Base-by-base conservation (phyloP, 2,113 vertebrate species). In the Oenanthe oenanthe region DNA sequence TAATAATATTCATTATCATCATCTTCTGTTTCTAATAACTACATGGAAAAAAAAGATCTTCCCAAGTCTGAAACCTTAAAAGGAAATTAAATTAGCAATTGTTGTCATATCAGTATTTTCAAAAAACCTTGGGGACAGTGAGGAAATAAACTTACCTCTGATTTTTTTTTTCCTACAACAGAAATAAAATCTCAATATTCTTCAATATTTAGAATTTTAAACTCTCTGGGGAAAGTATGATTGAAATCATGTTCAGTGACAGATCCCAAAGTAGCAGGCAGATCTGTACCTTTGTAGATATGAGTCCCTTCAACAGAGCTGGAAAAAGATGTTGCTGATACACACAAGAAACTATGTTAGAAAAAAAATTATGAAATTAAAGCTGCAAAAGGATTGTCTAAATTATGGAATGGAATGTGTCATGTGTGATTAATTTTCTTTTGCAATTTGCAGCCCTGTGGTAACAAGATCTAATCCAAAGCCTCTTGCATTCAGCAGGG, bases 111-210 rank as follows among this genome's bases (percentile, higher is more conserved):
- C 43, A 42, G 12, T 21, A 71, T 54, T 57, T 61, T 76, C 42
- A 81, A 62, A 67, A 93, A 70, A 19, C 3, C 38, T 58, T 1
- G 1, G 3, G 4, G 5, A 7, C 4, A 4, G 8, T 7, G 7
- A 31, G 22, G 22, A 56, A 43, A 14, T 4, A 40, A 19, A n/a
- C 1, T 1, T 25, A 10, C 20, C 3, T 72, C 18, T 71, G 31
- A 1, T 7, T 63, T 25, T 56, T n/a, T 31, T 60, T 45, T 34
- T 21, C 3, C 8, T 8, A 29, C 11, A 51, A 53, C 79, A 29
- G 6, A 84, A 74, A 45, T 77, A n/a, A 90, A 90, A 60, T n/a
- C 32, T 12, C 24, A 28, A 3, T n/a, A 28, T 8, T 50, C 18
- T 68, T n/a, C n/a, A n/a, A n/a, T n/a, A 11, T 43, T 88, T 47